These are phyloP conservation scores for Sorex maritimensis DNA, from an alignment of 2,797 vertebrate species.

Conservation along the genomic window DNA sequence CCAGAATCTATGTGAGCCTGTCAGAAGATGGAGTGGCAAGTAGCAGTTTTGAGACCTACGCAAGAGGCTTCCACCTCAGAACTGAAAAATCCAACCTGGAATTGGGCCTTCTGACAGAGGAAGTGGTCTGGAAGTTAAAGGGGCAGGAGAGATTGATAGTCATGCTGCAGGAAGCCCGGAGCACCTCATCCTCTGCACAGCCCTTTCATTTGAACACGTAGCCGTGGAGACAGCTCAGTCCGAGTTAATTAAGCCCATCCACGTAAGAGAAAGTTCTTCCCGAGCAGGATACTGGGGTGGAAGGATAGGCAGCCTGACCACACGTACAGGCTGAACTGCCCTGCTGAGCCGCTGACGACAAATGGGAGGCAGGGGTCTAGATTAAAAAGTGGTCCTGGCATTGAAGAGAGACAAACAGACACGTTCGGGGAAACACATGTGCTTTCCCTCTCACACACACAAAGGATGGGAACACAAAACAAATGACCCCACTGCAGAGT, in stretches of 20 bases:
- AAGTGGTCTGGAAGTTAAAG: background rate
- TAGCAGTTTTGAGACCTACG: background rate
- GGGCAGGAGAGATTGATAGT: slow-evolving; percentile 64
- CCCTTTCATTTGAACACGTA: slow-evolving; percentile 76
- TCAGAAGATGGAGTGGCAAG: background rate
- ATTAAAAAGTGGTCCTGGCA: slow-evolving; percentile 42
- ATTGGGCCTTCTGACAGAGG: slow-evolving; percentile 36
- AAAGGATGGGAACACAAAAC: slow-evolving; percentile 52
- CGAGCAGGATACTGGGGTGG: slow-evolving; percentile 71
- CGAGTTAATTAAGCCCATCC: slow-evolving; percentile 59
- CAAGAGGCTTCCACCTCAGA: slow-evolving; percentile 7
- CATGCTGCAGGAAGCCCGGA: slow-evolving; percentile 75
- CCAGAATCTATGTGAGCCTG: background rate
- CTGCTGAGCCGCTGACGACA: slow-evolving; percentile 72
- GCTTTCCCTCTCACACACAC: slow-evolving; percentile 22
- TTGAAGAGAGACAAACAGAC: slow-evolving; percentile 56
- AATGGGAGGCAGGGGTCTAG: background rate
- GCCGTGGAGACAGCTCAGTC: slow-evolving; percentile 46
- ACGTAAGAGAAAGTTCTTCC: slow-evolving; percentile 64
- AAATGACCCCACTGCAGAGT: background rate
- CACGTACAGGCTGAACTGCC: slow-evolving; percentile 72
- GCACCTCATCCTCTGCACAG: background rate
- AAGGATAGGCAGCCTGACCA: background rate
- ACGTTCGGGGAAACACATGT: slow-evolving; percentile 42
- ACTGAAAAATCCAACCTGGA: background rate